Evolutionary conservation across 2,888 invertebrate genomes (phyloP), one percentile per base, ranked within the genome.

Genomic region (Acanthacorydalis orientalis): DNA sequence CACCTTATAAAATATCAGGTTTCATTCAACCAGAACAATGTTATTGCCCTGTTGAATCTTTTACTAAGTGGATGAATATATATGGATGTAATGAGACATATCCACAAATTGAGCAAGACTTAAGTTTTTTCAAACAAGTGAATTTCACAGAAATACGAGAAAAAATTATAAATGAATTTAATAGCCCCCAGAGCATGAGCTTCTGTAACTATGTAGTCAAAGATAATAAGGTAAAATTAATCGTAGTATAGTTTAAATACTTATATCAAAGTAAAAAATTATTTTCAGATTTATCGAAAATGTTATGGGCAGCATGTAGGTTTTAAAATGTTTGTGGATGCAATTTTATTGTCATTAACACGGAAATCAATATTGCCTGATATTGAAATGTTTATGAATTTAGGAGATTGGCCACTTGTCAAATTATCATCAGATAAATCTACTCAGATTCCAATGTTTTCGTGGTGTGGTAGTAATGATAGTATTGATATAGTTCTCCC

Each of bases 281-380:
- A 43, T 15, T 47, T 57, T 49, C 54, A 74, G 70, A 69, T 95
- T 54, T 83, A 85, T 64, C 75, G 93, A 55, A 78, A 81, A 57
- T 96, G 95, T 60, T 90, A 90, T 68, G 96, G 96, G 11, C 82
- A 92, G 64, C 85, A 96, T 70, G 83, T 91, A 10, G 96, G 91
- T 1, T 97, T 96, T 63, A 91, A 91, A 63, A 89, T 91, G 80
- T 96, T 97, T 68, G 78, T 87, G 67, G 96, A 97, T 66, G 79
- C 81, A 41, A 80, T 91, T 49, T 65, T 97, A 31, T 63, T 88
- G 42, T 92, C 89, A 1, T 62, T 97, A 44, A 65, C 80, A 11
- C 73, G 92, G 53, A 90, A 91, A 73, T 80, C 83, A 16, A 57
- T 67, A 16, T 63, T 96, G 47, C 92, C 93, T 4, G 85, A 96